Evolutionary conservation across 2,888 invertebrate genomes (phyloP), one percentile per base, ranked within the genome.

Genomic region (Ectemnius continuus): DNA sequence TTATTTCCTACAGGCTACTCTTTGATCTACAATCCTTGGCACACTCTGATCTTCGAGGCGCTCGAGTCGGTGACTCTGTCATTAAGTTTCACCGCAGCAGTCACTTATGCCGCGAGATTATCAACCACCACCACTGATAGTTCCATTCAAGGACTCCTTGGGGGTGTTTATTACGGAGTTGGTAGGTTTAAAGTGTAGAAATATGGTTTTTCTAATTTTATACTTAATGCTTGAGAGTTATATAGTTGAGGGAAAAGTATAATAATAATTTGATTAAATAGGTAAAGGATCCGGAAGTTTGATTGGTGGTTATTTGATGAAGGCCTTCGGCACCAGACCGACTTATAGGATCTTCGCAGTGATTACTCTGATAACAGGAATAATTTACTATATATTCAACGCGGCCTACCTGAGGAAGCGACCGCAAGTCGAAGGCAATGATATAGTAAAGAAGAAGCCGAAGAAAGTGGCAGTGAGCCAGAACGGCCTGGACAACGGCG

Each of bases 91-190:
- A 96, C 95, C 0, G 95, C 95, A 0, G 95, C 95, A 20, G 95
- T 95, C 46, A 95, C 95, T 62, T 96, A 96, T 86, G 95, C 95
- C 0, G 95, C 95, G 0, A 93, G 94, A 69, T 92, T 96, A 6
- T 95, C 95, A 1, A 94, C 95, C 2, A 93, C 94, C 62, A 94
- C 95, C 56, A 96, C 96, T 0, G 95, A 96, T 84, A 94, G 95
- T 8, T 95, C 95, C 14, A 94, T 96, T 79, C 96, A 96, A 89
- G 96, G 95, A 14, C 91, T 96, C 77, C 92, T 96, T 13, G 95
- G 95, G n/a, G 95, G 95, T 18, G 91, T 95, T n/a, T 96, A 96
- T 87, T 96, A 94, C 86, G 96, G 95, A 82, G 95, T 96, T 71
- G 96, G 96, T 95, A 88, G 89, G 92, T 48, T 52, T 36, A 36